These are phyloP conservation scores for Horisme vitalbata DNA, from an alignment of 2,888 invertebrate genomes.

Conservation along the genomic window DNA sequence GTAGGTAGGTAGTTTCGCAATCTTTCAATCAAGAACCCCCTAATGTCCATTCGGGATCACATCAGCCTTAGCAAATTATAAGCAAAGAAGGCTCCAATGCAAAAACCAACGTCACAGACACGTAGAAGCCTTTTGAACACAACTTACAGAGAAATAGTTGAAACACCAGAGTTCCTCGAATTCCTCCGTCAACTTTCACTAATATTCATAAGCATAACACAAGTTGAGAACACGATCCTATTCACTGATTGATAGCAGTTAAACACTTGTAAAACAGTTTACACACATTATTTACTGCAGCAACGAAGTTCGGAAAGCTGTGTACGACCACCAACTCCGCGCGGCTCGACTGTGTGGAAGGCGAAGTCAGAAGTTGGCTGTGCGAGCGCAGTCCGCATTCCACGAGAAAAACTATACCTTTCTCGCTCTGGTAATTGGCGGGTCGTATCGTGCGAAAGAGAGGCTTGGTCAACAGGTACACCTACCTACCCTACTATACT, in stretches of 20 bases:
- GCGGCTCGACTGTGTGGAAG: conserved; percentile 61
- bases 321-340: conserved; percentile 56
- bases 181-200: conserved; percentile 71
- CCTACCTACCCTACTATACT: too few species aligned
- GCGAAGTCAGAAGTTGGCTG: conserved; percentile 38
- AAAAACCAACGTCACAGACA: conserved; percentile 71
- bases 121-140: conserved; percentile 59
- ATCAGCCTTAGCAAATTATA: conserved; percentile 10
- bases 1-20: too few species aligned
- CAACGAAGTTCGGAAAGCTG: conserved; percentile 50
- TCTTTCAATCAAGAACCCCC: too few species aligned
- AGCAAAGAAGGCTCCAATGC: conserved; percentile 40
- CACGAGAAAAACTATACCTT: conserved; percentile 57
- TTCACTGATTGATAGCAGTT: conserved; percentile 61
- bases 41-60: too few species aligned
- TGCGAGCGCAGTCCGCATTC: conserved; percentile 76
- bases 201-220: conserved; percentile 80
- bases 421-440: conserved; percentile 52
- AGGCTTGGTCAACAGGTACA: conserved; percentile 37
- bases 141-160: conserved; percentile 73
- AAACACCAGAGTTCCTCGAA: conserved; percentile 66
- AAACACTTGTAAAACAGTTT: conserved; percentile 64
- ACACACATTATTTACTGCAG: conserved; percentile 68
- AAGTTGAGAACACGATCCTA: conserved; percentile 65
- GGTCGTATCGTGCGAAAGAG: conserved; percentile 24